Conservation (phyloP, 37 sponge, comb jelly and placozoan species). For the Halisarca cf. caerulea region DNA sequence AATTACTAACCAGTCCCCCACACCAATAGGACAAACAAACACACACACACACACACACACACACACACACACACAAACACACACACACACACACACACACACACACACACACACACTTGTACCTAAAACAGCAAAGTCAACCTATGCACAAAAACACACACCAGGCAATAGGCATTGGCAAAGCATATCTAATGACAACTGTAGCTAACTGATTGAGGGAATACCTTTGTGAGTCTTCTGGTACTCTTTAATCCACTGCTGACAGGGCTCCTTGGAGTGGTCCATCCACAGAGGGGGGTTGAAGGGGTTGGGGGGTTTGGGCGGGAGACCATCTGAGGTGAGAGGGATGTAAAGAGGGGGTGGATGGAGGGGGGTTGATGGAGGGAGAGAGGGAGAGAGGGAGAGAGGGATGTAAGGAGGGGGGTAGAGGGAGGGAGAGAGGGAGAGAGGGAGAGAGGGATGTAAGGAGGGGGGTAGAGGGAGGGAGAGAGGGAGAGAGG, state of each 20-base stretch:
- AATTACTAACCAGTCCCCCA: no score
- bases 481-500: no score
- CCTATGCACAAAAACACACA: neutral
- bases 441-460: neutral
- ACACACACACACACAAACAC: no score
- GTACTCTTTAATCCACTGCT: constrained; percentile 51
- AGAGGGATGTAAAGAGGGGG: no score
- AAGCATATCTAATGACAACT: neutral
- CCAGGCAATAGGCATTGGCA: neutral
- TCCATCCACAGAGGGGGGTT: constrained; percentile 15
- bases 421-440: constrained; percentile 2
- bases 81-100: neutral
- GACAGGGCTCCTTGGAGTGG: constrained; percentile 23
- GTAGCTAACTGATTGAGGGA: neutral
- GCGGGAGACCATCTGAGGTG: neutral
- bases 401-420: constrained; percentile 32
- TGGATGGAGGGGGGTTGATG: no score
- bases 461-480: no score
- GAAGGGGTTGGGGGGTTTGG: neutral
- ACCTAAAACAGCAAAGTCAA: neutral
- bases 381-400: constrained; percentile 43
- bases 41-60: no score
- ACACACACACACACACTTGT: constrained; percentile 27
- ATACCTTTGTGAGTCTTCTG: constrained; percentile 45
- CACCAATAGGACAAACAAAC: no score